Evolutionary conservation across 2,113 vertebrate species (phyloP).

Genomic region (Merops nubicus): DNA sequence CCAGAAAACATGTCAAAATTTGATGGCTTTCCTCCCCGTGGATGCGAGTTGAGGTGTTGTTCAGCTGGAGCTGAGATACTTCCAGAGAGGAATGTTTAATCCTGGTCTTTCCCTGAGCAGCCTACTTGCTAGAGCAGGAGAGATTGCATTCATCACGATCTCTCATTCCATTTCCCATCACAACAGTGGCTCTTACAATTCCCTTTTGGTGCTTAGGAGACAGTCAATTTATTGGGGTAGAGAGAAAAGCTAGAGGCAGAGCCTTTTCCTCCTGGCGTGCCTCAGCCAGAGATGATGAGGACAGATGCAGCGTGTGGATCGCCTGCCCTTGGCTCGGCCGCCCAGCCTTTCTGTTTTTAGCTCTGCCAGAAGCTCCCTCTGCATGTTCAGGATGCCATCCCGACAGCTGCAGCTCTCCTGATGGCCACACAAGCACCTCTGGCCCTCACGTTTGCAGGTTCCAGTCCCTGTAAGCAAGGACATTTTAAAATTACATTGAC

Average conservation of each 20-base stretch:
- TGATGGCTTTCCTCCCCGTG: rapidly evolving
- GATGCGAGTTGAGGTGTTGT: neutral
- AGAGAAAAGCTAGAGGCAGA: neutral
- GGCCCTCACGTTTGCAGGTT: neutral
- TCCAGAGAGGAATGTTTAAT: neutral
- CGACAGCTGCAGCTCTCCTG: conserved; percentile 42
- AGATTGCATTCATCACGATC: rapidly evolving
- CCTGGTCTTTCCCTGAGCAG: neutral
- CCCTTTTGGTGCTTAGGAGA: neutral
- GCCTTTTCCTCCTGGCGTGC: neutral
- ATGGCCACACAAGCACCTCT: conserved; percentile 1
- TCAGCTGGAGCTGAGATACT: neutral
- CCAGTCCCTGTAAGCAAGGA: neutral
- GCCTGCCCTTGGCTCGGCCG: neutral
- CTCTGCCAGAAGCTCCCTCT: neutral
- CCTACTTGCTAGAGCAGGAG: neutral
- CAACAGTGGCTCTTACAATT: neutral
- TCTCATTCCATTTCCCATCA: neutral
- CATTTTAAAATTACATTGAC: neutral
- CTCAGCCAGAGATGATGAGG: neutral
- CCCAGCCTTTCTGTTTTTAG: conserved; percentile 45
- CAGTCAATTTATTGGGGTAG: neutral
- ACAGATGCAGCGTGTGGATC: neutral
- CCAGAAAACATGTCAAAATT: neutral
- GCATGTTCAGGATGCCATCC: neutral